Percentiles rank a stretch among this genome's conserved stretches.
phyloP scores from a whole-genome alignment of 2,113 vertebrate genomes.

The Mystacornis crossleyi region DNA sequence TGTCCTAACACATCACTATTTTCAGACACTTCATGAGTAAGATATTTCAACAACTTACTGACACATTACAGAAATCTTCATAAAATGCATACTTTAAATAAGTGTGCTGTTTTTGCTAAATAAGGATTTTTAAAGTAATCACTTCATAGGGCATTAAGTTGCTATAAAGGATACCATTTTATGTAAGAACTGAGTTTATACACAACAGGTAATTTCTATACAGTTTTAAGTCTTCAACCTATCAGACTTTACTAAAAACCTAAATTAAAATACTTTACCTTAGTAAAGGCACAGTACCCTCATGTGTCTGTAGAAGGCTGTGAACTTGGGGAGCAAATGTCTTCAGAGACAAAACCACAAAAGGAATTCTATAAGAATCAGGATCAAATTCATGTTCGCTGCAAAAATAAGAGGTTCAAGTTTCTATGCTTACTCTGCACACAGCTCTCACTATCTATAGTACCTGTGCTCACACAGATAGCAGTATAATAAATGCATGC shows the following conservation, averaged over 20 bases:
- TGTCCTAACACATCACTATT: background rate
- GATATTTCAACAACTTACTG: background rate
- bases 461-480: background rate
- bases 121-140: background rate
- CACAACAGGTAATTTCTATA: background rate
- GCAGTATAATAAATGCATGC: too few species aligned
- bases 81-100: background rate
- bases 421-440: background rate
- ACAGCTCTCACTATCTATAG: background rate
- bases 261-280: slow-evolving; percentile 77
- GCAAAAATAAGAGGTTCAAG: background rate
- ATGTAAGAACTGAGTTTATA: background rate
- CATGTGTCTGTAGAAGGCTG: slow-evolving; percentile 91
- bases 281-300: slow-evolving; percentile 91
- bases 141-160: background rate
- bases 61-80: background rate
- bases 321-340: slow-evolving; percentile 91
- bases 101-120: background rate
- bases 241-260: background rate
- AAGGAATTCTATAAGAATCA: slow-evolving; percentile 92
- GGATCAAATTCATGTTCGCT: slow-evolving; percentile 97
- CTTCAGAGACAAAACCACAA: slow-evolving; percentile 90
- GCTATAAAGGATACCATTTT: background rate
- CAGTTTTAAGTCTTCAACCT: background rate
- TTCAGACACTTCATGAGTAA: background rate